Base-by-base conservation (phyloP, 2,888 invertebrate genomes). In the Lysandra coridon region DNA sequence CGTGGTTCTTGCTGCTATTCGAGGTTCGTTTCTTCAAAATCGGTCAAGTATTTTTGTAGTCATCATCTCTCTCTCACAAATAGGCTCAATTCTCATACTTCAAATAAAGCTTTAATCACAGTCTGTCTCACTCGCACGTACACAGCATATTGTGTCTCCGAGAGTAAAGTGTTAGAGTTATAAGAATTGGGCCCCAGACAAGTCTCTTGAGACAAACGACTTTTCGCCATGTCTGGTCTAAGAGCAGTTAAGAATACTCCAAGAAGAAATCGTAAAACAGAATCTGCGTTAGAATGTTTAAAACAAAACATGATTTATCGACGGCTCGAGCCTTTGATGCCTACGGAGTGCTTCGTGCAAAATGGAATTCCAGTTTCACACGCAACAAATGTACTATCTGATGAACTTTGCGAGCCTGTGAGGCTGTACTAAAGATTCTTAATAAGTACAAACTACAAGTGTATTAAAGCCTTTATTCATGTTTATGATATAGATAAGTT, bases 331-430 rank as follows among this genome's bases (percentile, higher is more conserved):
- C 86, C 89, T 91, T 90, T 91, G 91, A 93, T 90, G 90, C 90
- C 91, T 91, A 90, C 89, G 89, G 90, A 87, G 85, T 84, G 87
- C 87, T 88, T 91, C 91, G 92, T 92, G 91, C 92, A 88, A 90
- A 92, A 91, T 92, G 90, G 90, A 91, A 93, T 93, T 92, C 93
- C 90, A 90, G 92, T 93, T 94, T 94, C 93, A 91, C 94, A 94
- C 94, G 94, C 94, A 94, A 94, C 94, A 92, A 94, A 94, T 93
- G 92, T 90, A 89, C 87, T 94, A 94, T 94, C 94, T 91, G 94
- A 94, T 94, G 93, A 93, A 92, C 91, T 92, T 91, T 90, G 86
- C 89, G 83, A 87, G 87, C 76, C 53, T 76, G 76, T 76, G 76
- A 57, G 76, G 76, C 57, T 76, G 76, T 33, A 14, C 76, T 76